Percentiles rank a stretch among this genome's conserved stretches.
These are phyloP conservation scores for Bovichtus diacanthus DNA, from an alignment of 2,797 vertebrate genomes.

Conservation along the genomic window DNA sequence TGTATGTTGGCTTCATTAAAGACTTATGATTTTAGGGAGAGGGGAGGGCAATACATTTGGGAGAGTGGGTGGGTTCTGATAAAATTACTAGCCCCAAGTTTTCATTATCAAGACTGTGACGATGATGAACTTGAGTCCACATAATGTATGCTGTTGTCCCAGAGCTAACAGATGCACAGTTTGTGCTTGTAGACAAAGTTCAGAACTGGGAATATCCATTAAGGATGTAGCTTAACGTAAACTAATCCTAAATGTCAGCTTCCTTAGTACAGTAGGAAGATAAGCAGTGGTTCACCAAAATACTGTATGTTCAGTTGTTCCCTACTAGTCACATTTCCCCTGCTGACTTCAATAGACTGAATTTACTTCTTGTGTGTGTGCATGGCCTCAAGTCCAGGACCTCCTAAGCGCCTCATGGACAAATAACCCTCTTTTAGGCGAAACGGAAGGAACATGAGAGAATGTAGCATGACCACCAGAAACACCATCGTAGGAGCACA, in stretches of 20 bases:
- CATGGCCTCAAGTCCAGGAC: constrained; percentile 67
- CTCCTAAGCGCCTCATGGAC: constrained; percentile 67
- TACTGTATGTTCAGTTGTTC: constrained; percentile 57
- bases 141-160: constrained; percentile 57
- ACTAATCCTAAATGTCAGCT: constrained; percentile 68
- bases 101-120: constrained; percentile 58
- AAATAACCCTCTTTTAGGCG: constrained; percentile 54
- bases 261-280: constrained; percentile 64
- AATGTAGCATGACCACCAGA: constrained; percentile 81
- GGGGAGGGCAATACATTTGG: constrained; percentile 41
- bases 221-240: constrained; percentile 66
- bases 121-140: constrained; percentile 52
- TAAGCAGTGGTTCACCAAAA: constrained; percentile 61
- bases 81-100: constrained; percentile 47
- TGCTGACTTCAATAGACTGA: constrained; percentile 66
- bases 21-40: constrained; percentile 48
- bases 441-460: constrained; percentile 64
- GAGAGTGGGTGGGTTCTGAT: constrained; percentile 45
- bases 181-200: constrained; percentile 63
- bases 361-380: constrained; percentile 61
- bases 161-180: constrained; percentile 53
- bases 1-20: constrained; percentile 66
- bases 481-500: constrained; percentile 65
- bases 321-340: constrained; percentile 56
- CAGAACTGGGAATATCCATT: constrained; percentile 48